phyloP scores from a whole-genome alignment of 2,888 invertebrate genomes.

The Hyppa rectilinea region DNA sequence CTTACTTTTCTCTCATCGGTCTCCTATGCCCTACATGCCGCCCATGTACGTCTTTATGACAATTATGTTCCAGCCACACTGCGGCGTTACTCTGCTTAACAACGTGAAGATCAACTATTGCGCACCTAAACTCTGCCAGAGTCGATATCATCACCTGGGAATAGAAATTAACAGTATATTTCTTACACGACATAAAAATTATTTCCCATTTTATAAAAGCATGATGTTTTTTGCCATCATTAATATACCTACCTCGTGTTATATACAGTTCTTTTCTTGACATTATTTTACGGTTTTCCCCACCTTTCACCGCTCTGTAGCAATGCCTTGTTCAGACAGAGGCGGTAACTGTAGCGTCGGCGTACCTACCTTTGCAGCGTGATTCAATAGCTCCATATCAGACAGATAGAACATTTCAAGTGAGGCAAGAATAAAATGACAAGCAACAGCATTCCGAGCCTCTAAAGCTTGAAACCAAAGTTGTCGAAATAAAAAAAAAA shows the following conservation, averaged over 20 bases:
- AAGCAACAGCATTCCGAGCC: not conserved
- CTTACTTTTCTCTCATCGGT: slow-evolving; percentile 9
- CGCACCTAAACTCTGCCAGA: not conserved
- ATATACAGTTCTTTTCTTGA: too few species aligned
- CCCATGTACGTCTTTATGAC: slow-evolving; percentile 2
- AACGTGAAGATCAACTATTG: not conserved
- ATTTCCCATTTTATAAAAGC: too few species aligned
- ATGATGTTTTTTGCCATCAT: too few species aligned
- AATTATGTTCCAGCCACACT: slow-evolving; percentile 9
- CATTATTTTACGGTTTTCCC: too few species aligned
- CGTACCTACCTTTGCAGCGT: too few species aligned
- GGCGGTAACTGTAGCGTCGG: too few species aligned
- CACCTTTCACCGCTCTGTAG: too few species aligned
- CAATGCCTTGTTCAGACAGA: too few species aligned
- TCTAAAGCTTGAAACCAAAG: not conserved
- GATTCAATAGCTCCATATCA: too few species aligned
- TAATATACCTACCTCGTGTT: too few species aligned
- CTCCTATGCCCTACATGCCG: accelerated
- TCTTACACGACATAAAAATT: not conserved
- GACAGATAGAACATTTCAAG: too few species aligned
- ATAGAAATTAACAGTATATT: not conserved
- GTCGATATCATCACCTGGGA: not conserved
- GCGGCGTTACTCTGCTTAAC: not conserved
- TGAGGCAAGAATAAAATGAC: not conserved
- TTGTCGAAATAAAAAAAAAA: too few species aligned